Evolutionary conservation across 2,888 invertebrate species (phyloP).

Genomic region (Andrena fulva): DNA sequence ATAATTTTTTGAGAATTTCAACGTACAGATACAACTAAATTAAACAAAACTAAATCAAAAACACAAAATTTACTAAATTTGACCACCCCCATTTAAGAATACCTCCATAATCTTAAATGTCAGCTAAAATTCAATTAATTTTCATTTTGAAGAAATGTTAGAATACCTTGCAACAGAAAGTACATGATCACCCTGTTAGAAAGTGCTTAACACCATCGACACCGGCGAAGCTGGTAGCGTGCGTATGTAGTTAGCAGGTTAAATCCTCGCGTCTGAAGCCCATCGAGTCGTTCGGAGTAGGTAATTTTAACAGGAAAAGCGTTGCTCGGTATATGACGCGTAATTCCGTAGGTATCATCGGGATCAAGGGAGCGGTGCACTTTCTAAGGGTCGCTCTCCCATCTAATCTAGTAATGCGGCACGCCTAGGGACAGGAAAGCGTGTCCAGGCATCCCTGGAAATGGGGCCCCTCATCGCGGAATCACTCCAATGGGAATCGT

Average conservation of each 20-base stretch:
- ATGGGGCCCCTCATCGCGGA: slow-evolving; percentile 81
- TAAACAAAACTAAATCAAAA: no score
- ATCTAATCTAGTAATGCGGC: slow-evolving; percentile 82
- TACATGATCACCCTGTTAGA: no score
- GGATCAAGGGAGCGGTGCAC: slow-evolving; percentile 66
- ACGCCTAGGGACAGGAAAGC: slow-evolving; percentile 68
- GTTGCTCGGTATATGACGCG: slow-evolving; percentile 37
- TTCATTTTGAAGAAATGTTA: no score
- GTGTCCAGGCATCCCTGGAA: slow-evolving; percentile 70
- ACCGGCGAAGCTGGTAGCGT: no score
- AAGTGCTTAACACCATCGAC: no score
- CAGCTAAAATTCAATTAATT: no score
- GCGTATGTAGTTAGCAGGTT: neutral
- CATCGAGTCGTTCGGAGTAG: neutral
- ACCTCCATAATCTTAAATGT: no score
- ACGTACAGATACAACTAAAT: no score
- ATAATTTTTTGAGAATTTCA: no score
- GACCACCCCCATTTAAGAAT: no score
- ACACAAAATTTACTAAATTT: no score
- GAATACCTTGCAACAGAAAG: no score
- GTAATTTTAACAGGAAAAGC: slow-evolving; percentile 20
- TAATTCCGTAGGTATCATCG: slow-evolving; percentile 62
- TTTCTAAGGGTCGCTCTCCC: slow-evolving; percentile 69
- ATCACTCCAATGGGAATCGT: slow-evolving; percentile 83
- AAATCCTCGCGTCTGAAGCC: neutral